A percentile compares a stretch with the other conserved stretches of the same genome.
Conservation (phyloP, 2,113 vertebrate genomes). For the Psilopsiagon aurifrons region DNA sequence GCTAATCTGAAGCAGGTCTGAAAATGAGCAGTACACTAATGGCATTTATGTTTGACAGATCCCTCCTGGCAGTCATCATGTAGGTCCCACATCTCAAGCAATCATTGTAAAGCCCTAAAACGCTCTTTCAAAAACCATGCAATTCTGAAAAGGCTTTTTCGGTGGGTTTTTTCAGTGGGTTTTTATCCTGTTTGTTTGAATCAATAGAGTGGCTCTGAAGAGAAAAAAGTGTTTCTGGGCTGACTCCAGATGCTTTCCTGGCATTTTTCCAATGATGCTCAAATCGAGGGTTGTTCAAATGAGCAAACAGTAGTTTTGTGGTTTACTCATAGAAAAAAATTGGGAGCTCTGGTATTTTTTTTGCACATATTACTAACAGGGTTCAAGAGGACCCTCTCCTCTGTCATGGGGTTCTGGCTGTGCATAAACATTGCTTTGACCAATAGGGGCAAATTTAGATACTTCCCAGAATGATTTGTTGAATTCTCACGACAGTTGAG, state of each 20-base stretch:
- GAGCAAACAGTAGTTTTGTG: constrained; percentile 57
- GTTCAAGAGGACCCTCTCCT: constrained; percentile 50
- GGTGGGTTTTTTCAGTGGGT: background rate
- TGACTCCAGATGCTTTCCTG: constrained; percentile 53
- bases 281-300: constrained; percentile 44
- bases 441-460: constrained; percentile 53
- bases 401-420: constrained; percentile 5
- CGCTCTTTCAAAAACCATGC: background rate
- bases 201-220: background rate
- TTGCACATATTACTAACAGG: constrained; percentile 40
- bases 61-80: background rate
- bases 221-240: constrained; percentile 38
- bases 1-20: background rate
- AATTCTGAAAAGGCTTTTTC: background rate
- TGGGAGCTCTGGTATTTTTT: constrained; percentile 55
- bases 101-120: background rate
- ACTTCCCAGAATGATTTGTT: constrained; percentile 54
- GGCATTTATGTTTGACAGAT: background rate
- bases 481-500: constrained; percentile 71
- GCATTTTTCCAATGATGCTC: constrained; percentile 50
- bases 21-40: background rate
- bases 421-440: constrained; percentile 34
- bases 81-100: background rate
- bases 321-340: constrained; percentile 50
- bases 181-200: background rate